Base-by-base conservation (phyloP, 2,797 vertebrate species). In the Neosilurus mollespiculum region DNA sequence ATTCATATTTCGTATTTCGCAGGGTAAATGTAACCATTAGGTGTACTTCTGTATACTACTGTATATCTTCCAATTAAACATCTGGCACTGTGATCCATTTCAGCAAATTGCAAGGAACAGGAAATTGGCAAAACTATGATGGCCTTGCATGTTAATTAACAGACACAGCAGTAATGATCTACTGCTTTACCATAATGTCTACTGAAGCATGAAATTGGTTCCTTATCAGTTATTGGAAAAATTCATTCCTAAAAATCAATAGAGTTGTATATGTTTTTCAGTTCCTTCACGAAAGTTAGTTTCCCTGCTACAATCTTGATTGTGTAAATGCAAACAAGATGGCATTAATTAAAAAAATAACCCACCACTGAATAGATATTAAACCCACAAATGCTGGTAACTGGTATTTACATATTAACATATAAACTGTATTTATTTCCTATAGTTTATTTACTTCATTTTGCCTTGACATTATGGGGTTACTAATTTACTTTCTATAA, bases 81-180 rank as follows among this genome's bases (percentile, higher is more conserved):
- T 64, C 80, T 78, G 80, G 64, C 56, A 78, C 26, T 2, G 9
- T 18, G 56, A 70, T 85, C 49, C 58, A 78, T 85, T 85, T 69
- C 43, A 58, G 61, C 66, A 71, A 71, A 71, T n/a, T 71, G 56
- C 24, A 58, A 54, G 12, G 61, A 77, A 65, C 30, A 72, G 43
- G 65, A 78, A 85, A 78, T 30, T 65, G 66, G 49, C 73, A 82
- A 78, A 78, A n/a, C 34, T 56, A 53, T 7, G 20, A 62, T 67
- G 85, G 87, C 73, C 80, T 65, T 86, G 81, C 89, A 88, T 34
- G 71, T 62, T 87, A 87, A 92, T 90, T 78, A 89, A 22, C 20
- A 58, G 81, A 85, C 81, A 82, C 82, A 77, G 71, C 81, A 65
- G 86, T 34, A n/a, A 58, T 77, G 65, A 72, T 69, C 65, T 49